Evolutionary conservation across 2,888 invertebrate genomes (phyloP).

Genomic region (Stegana nigrithorax): DNA sequence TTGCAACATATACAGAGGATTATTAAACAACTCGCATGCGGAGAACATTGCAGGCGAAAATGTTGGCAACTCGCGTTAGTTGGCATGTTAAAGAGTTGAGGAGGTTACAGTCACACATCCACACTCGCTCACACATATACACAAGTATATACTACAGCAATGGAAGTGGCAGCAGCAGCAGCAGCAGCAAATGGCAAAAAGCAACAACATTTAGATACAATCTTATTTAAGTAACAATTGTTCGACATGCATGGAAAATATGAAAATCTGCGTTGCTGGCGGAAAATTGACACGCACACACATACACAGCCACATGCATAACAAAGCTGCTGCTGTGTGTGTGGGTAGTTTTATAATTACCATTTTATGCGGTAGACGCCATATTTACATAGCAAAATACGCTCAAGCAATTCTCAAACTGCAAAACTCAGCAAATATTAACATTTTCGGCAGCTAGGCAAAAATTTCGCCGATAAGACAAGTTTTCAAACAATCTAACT

Average conservation of each 20-base stretch:
- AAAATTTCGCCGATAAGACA: not conserved
- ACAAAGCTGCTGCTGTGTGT: not conserved
- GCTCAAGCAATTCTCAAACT: not conserved
- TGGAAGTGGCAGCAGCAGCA: too few relatives aligned
- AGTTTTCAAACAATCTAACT: not conserved
- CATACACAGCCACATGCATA: not conserved
- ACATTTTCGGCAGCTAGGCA: too few relatives aligned
- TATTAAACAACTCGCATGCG: conserved; percentile 1
- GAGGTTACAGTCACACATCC: too few relatives aligned
- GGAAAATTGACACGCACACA: not conserved
- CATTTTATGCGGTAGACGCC: not conserved
- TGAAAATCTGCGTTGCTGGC: not conserved
- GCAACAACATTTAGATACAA: not conserved
- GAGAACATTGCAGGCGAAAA: too few relatives aligned
- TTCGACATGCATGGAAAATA: not conserved
- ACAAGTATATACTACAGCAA: not conserved
- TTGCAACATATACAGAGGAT: not conserved
- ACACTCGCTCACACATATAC: too few relatives aligned
- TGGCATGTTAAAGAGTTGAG: too few relatives aligned
- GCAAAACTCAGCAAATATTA: conserved; percentile 10
- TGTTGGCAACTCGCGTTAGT: too few relatives aligned
- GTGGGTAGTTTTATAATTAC: conserved; percentile 1
- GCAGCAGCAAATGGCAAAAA: too few relatives aligned
- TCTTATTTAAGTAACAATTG: conserved; percentile 1
- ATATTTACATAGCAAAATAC: conserved; percentile 1